Percentiles rank a stretch among this genome's conserved stretches.
These are phyloP conservation scores for Oostethus manadensis DNA, from an alignment of 2,113 vertebrate genomes.

Conservation along the genomic window DNA sequence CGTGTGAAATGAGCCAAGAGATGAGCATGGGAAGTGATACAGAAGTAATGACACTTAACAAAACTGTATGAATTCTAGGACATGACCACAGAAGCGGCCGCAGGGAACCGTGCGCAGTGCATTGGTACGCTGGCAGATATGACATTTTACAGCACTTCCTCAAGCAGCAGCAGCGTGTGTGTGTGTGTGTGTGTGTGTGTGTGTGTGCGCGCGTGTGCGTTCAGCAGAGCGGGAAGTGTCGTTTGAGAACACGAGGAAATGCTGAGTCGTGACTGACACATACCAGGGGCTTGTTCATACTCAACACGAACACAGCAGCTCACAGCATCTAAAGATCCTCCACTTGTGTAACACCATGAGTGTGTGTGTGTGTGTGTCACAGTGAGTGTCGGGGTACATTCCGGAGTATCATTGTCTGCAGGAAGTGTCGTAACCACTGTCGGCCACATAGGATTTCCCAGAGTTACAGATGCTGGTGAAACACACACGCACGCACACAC, in stretches of 20 bases:
- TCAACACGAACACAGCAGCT: background rate
- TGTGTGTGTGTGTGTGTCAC: conserved; percentile 10
- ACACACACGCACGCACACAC: background rate
- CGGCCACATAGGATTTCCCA: conserved; percentile 53
- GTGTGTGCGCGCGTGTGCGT: conserved; percentile 1
- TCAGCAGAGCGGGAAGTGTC: conserved; percentile 47
- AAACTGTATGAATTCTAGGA: background rate
- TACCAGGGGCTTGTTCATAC: conserved; percentile 3
- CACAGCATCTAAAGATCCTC: conserved; percentile 4
- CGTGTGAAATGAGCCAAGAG: too few species aligned
- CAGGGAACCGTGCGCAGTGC: background rate
- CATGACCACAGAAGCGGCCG: conserved; percentile 1
- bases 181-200: conserved; percentile 1
- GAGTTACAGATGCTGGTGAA: conserved; percentile 33
- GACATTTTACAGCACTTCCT: conserved; percentile 51
- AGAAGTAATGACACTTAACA: background rate
- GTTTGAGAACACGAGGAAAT: conserved; percentile 62
- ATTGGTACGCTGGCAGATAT: conserved; percentile 17
- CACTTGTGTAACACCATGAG: conserved; percentile 20
- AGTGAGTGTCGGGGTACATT: background rate
- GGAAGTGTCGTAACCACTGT: conserved; percentile 38
- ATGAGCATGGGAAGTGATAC: background rate
- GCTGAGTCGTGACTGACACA: conserved; percentile 35
- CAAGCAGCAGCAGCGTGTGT: conserved; percentile 10
- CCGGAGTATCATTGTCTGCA: conserved; percentile 16